Percentiles rank a stretch among this genome's conserved stretches.
These are phyloP conservation scores for Morone saxatilis DNA, from an alignment of 2,113 vertebrate species.

Conservation along the genomic window DNA sequence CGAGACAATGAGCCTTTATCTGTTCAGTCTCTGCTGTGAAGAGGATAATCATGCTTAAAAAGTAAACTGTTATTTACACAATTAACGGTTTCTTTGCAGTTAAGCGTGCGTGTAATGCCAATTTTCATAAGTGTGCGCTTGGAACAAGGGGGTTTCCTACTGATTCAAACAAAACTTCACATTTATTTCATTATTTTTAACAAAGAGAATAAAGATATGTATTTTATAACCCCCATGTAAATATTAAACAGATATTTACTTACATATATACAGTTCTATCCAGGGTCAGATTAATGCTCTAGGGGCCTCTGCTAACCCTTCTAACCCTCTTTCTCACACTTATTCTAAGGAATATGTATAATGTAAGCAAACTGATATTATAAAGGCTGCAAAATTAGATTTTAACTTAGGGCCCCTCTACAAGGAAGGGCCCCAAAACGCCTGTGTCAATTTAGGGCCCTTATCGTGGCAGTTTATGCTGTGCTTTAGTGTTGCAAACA, in stretches of 20 bases:
- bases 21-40: conserved; percentile 25
- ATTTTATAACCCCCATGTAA: not conserved
- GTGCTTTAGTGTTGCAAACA: conserved; percentile 1
- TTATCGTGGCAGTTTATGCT: conserved; percentile 18
- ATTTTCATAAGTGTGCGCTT: conserved; percentile 1
- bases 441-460: not conserved
- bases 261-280: no score
- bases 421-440: no score
- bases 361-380: no score
- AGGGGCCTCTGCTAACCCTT: not conserved
- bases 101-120: conserved; percentile 1
- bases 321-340: not conserved
- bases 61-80: conserved; percentile 50
- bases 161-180: not conserved
- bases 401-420: not conserved
- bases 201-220: not conserved
- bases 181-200: not conserved
- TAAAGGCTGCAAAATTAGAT: not conserved
- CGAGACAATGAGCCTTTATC: conserved; percentile 17
- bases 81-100: conserved; percentile 29
- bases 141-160: conserved; percentile 9
- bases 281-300: no score
- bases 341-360: no score
- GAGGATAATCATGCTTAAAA: conserved; percentile 32
- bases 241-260: no score